Evolutionary conservation across 2,797 vertebrate genomes (phyloP).

Genomic region (Parauchenoglanis ngamensis): DNA sequence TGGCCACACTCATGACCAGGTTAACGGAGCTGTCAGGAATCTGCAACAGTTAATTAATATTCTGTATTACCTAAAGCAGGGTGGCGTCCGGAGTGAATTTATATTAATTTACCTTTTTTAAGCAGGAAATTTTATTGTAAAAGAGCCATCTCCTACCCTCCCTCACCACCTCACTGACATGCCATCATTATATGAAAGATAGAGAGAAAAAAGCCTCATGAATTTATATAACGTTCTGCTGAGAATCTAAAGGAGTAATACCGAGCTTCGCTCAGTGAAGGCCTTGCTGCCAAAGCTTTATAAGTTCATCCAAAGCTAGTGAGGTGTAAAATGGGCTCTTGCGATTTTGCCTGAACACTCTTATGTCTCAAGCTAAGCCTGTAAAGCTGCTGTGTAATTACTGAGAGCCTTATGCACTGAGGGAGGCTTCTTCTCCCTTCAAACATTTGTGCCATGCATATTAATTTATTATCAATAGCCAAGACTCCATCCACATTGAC

Average conservation of each 20-base stretch:
- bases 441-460: slow-evolving; percentile 5
- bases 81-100: not conserved
- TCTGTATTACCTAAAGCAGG: not conserved
- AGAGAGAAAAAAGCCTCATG: slow-evolving; percentile 63
- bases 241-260: slow-evolving; percentile 45
- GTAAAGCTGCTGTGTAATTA: slow-evolving; percentile 69
- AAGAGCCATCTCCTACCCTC: not conserved
- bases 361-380: slow-evolving; percentile 65
- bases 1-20: not conserved
- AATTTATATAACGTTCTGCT: slow-evolving; percentile 72
- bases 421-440: slow-evolving; percentile 11
- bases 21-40: slow-evolving; percentile 17
- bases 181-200: slow-evolving; percentile 35
- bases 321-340: slow-evolving; percentile 77
- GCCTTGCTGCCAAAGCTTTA: slow-evolving; percentile 63
- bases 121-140: not conserved
- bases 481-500: not conserved
- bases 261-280: slow-evolving; percentile 58
- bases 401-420: slow-evolving; percentile 56
- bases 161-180: slow-evolving; percentile 17
- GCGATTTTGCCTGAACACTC: slow-evolving; percentile 66
- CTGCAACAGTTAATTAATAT: slow-evolving; percentile 21
- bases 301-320: slow-evolving; percentile 74
- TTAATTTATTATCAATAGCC: slow-evolving; percentile 37
- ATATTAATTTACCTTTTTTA: slow-evolving; percentile 27